Percentiles rank a stretch among this genome's conserved stretches.
Conservation (phyloP, 2,888 invertebrate genomes). For the Tuberolachnus salignus region DNA sequence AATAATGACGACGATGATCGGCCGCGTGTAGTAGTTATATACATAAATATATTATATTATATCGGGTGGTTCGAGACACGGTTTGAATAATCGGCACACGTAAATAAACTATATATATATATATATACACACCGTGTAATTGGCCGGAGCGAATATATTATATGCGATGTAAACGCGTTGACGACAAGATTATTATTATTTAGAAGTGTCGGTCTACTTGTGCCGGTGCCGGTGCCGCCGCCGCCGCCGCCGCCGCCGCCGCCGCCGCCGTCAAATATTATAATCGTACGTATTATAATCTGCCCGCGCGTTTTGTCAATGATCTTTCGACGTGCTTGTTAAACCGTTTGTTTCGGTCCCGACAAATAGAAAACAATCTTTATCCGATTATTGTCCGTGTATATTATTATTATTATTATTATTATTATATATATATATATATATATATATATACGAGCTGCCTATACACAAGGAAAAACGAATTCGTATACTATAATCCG, state of each 20-base stretch:
- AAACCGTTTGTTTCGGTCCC: conserved; percentile 41
- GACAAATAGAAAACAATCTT: no score
- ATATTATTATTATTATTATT: no score
- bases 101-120: neutral
- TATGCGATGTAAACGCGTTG: neutral
- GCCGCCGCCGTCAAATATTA: conserved; percentile 16
- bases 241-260: conserved; percentile 3
- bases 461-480: neutral
- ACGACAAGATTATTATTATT: conserved; percentile 47
- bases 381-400: no score
- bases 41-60: neutral
- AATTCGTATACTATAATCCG: neutral
- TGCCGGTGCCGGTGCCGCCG: no score
- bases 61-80: neutral
- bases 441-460: no score
- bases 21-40: conserved; percentile 23
- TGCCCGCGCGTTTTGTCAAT: conserved; percentile 28
- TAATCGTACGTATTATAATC: neutral
- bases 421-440: neutral
- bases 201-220: conserved; percentile 36
- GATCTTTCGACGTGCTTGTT: conserved; percentile 54
- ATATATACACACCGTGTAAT: conserved; percentile 23
- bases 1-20: no score
- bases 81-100: conserved; percentile 38
- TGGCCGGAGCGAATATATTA: conserved; percentile 48